A percentile compares a stretch with the other conserved stretches of the same genome.
Conservation (phyloP, 2,113 vertebrate genomes). For the Potamarius usumacintae region DNA sequence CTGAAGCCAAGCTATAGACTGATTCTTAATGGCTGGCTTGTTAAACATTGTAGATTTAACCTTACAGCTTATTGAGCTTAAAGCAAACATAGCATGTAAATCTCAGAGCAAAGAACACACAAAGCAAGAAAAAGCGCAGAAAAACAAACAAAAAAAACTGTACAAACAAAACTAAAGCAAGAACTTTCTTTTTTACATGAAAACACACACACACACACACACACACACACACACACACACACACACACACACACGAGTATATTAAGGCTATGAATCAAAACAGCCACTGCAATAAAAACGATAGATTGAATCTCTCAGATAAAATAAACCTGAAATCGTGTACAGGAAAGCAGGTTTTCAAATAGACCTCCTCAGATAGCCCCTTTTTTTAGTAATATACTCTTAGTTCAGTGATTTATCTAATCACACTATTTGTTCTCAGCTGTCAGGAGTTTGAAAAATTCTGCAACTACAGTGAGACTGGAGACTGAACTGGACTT, state of each 20-base stretch:
- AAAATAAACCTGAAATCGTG: constrained; percentile 8
- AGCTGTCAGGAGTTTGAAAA: constrained; percentile 18
- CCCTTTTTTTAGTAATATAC: constrained; percentile 10
- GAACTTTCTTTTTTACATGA: background rate
- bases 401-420: constrained; percentile 1
- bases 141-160: background rate
- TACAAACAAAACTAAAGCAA: background rate
- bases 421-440: constrained; percentile 10
- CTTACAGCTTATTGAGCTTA: background rate
- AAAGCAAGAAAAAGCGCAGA: background rate
- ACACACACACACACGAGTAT: background rate
- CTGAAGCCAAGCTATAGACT: background rate
- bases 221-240: background rate
- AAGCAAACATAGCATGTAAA: background rate
- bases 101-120: background rate
- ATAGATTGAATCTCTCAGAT: constrained; percentile 19
- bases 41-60: background rate
- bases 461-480: background rate
- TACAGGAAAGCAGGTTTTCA: constrained; percentile 13
- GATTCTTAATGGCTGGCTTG: background rate
- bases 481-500: background rate
- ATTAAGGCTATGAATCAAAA: constrained; percentile 21
- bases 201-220: background rate
- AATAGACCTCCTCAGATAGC: constrained; percentile 9
- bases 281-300: constrained; percentile 19